phyloP scores from a whole-genome alignment of 2,797 vertebrate species.

The Crenichthys baileyi region DNA sequence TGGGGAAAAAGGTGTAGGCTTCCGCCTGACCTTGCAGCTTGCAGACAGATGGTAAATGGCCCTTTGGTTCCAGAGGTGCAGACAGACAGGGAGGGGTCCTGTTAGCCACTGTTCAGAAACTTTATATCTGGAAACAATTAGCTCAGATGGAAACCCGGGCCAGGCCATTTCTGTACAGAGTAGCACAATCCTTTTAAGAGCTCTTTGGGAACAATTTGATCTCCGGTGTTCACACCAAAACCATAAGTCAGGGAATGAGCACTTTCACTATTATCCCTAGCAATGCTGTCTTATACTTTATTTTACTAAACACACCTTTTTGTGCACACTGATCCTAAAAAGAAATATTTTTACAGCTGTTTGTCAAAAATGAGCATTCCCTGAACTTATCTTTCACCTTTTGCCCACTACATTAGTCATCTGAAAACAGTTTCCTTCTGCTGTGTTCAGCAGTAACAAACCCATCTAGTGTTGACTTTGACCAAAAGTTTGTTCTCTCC shows the following conservation, averaged over 20 bases:
- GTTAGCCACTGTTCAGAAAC: constrained; percentile 68
- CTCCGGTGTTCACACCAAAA: constrained; percentile 22
- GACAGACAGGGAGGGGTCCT: constrained; percentile 76
- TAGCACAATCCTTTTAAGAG: constrained; percentile 43
- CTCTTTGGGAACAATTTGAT: constrained; percentile 41
- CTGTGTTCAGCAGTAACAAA: constrained; percentile 52
- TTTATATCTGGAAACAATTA: constrained; percentile 79
- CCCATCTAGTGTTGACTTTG: constrained; percentile 52
- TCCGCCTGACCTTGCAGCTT: constrained; percentile 71
- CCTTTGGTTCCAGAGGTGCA: constrained; percentile 65
- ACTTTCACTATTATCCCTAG: constrained; percentile 1
- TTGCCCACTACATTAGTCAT: constrained; percentile 51
- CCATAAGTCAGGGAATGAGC: not conserved
- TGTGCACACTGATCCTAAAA: constrained; percentile 35
- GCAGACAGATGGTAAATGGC: constrained; percentile 64
- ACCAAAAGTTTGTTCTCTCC: constrained; percentile 37
- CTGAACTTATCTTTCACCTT: constrained; percentile 37
- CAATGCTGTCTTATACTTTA: constrained; percentile 5
- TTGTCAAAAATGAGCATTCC: constrained; percentile 21
- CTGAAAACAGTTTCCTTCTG: constrained; percentile 46
- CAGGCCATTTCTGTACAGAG: constrained; percentile 38
- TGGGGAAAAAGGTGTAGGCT: constrained; percentile 52
- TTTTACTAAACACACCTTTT: constrained; percentile 34
- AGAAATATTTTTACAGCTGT: constrained; percentile 64
- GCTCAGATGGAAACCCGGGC: constrained; percentile 55